phyloP scores from a whole-genome alignment of 2,797 vertebrate genomes.

The Manis crassicaudata region DNA sequence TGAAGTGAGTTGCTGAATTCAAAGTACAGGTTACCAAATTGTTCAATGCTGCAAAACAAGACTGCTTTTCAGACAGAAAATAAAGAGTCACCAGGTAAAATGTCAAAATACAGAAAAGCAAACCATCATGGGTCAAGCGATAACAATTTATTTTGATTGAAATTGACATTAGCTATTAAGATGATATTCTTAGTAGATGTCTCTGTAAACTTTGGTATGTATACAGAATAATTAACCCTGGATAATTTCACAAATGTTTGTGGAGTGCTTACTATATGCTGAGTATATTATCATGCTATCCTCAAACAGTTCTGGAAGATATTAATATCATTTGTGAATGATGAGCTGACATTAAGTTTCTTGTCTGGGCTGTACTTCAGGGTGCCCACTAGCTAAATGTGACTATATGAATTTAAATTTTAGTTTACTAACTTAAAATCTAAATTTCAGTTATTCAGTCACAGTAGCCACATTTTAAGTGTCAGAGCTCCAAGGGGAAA shows the following conservation, averaged over 20 bases:
- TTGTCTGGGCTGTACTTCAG: neutral
- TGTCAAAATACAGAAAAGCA: neutral
- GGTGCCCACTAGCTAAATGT: neutral
- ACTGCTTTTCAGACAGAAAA: neutral
- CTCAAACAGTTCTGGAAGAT: neutral
- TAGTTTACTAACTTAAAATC: neutral
- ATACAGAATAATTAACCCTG: neutral
- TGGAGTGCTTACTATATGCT: neutral
- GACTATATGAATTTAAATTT: neutral
- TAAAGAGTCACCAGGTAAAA: neutral
- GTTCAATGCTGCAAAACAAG: neutral
- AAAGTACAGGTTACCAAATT: neutral
- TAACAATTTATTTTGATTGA: neutral
- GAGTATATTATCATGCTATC: neutral
- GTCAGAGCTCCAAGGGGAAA: no score
- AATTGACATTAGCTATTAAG: neutral
- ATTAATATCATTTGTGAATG: neutral
- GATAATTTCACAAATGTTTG: neutral
- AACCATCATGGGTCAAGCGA: neutral
- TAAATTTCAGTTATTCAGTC: neutral
- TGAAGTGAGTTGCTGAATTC: neutral
- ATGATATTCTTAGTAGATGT: neutral
- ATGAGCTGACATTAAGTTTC: neutral
- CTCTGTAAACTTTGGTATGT: neutral
- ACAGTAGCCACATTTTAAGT: neutral